These are phyloP conservation scores for Brachionus plicatilis DNA, from an alignment of 1,140 invertebrate genomes.

Conservation along the genomic window DNA sequence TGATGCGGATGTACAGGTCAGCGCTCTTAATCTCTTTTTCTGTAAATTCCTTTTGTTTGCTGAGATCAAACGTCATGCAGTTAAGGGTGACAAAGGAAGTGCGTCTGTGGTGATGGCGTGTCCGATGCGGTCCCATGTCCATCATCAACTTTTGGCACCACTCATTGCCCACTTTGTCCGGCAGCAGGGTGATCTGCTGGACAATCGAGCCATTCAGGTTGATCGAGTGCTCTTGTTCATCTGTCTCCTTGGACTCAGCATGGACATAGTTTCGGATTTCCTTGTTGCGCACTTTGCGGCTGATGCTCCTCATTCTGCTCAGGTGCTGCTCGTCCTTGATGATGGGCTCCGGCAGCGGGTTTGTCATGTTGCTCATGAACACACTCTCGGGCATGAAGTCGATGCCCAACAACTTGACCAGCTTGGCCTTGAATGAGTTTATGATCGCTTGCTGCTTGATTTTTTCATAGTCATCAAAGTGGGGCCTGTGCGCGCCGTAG, in stretches of 20 bases:
- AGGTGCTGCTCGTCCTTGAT: neutral
- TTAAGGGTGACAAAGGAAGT: neutral
- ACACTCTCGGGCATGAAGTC: neutral
- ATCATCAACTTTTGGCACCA: neutral
- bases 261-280: neutral
- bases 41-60: neutral
- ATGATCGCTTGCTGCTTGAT: conserved; percentile 7
- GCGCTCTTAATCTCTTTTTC: neutral
- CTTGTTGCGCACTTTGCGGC: neutral
- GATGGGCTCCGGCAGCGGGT: neutral
- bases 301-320: neutral
- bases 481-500: neutral
- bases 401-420: neutral
- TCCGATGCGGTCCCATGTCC: neutral
- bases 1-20: neutral
- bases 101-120: neutral
- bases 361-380: neutral
- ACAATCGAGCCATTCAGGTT: conserved; percentile 4
- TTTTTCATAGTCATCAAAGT: neutral
- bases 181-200: neutral
- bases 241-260: neutral
- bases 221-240: neutral
- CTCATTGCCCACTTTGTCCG: neutral
- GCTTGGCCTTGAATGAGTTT: neutral
- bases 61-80: neutral